Base-by-base conservation (phyloP, 2,113 vertebrate genomes). In the Psilopogon haemacephalus region DNA sequence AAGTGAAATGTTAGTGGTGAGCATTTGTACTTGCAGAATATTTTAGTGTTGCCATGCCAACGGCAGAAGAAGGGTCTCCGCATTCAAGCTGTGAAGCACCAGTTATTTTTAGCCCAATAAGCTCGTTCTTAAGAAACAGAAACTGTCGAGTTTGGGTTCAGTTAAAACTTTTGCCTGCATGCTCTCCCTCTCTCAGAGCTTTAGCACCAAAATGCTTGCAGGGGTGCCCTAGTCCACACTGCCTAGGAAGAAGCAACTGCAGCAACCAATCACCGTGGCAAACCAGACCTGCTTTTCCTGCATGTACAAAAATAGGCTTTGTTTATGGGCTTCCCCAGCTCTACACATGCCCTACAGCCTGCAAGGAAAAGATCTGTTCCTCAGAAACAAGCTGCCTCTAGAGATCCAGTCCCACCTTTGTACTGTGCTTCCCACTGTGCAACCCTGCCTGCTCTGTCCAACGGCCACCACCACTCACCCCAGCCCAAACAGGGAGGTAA, bases 81-180 rank as follows among this genome's bases (percentile, higher is more conserved):
- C 5, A 11, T 88, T 95, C 91, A 88, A 87, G 96, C 94, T 96
- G 91, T 95, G 93, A 94, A 95, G 89, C 78, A 76, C 86, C 89
- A 78, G 93, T 90, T 97, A 96, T 97, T 96, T 97, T 97, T 97
- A 97, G 95, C 94, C 95, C 93, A 95, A 90, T 94, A 96, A 93
- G 81, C 94, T 94, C 11, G 5, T 85, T 94, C 88, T 91, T 75
- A 54, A 90, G 91, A 90, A 95, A 75, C 37, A 93, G 89, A 90
- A 93, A 76, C 19, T 48, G 87, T 87, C 81, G 84, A 67, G 86
- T 93, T 93, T 85, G 56, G 84, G 74, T 89, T 92, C 72, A 92
- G 84, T 75, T 92, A 84, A 91, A 95, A 96, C 94, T 96, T 95
- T 38, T 50, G 32, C 50, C 42, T 0, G 0, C 63, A 12, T 27